Evolutionary conservation across 1,140 invertebrate species (phyloP), one percentile per base, ranked within the genome.

Genomic region (Carcinoscorpius rotundicauda): DNA sequence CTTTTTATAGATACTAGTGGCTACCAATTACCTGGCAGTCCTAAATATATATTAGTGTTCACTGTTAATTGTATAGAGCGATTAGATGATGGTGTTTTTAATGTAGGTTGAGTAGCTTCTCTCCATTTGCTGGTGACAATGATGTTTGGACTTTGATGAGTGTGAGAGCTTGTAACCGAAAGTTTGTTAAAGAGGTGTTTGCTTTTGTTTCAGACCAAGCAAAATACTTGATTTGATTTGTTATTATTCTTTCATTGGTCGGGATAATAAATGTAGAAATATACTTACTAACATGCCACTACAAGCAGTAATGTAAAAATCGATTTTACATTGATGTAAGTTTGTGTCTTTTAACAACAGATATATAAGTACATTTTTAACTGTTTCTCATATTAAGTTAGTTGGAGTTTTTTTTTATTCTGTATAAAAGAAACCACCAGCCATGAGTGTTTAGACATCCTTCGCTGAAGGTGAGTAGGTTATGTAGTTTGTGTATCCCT

Each of bases 111-210:
- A 97, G 93, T 75, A 97, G 97, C 55, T 81, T 99, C 50, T 99
- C 97, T 63, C 97, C 97, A 69, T 99, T 99, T 77, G 95, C 95
- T 71, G 97, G 97, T 50, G 94, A 98, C 75, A 97, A 97, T 75
- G 96, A 99, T 78, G 87, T 98, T 57, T 96, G 98, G 72, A 99
- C 97, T 0, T 77, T 99, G 57, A 96, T 97, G 77, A 98, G 99
- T 77, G 97, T 99, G 0, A 97, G 95, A 76, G 88, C 90, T 11
- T 98, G 95, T 74, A 93, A 98, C 76, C 99, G 95, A 95, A 92
- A 96, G 81, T 98, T 99, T 79, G 94, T 99, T 77, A 87, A 89
- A 74, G 88, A 95, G 76, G 87, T 95, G 11, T 68, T 68, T 55
- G 81, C 85, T 5, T 85, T 87, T 71, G 91, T 99, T 60, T 99